Percentiles rank a stretch among this genome's conserved stretches.
Evolutionary conservation across 2,797 vertebrate genomes (phyloP).

Genomic region (Tokudaia tokunoshimensis): DNA sequence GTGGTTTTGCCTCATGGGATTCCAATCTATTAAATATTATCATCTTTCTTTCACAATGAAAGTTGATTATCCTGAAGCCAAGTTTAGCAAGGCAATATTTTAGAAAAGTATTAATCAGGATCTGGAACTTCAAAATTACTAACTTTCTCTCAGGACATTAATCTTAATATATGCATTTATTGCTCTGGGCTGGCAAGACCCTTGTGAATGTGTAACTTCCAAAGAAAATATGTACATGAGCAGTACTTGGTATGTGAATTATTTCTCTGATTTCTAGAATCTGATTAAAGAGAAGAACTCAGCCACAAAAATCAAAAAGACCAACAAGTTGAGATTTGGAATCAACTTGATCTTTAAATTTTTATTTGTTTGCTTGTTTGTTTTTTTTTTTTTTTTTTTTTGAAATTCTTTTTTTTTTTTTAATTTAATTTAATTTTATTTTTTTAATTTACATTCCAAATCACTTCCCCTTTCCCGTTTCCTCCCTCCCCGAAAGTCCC

Average conservation of each 20-base stretch:
- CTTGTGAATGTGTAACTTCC: conserved; percentile 9
- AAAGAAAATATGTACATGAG: conserved; percentile 39
- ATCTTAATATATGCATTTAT: conserved; percentile 57
- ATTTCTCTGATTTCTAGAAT: conserved; percentile 26
- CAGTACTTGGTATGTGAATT: neutral
- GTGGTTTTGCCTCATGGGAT: conserved; percentile 41
- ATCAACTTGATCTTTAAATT: neutral
- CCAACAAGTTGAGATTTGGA: neutral
- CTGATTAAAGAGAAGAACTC: conserved; percentile 26
- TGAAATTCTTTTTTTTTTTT: no score
- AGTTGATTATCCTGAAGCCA: conserved; percentile 49
- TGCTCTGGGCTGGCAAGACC: conserved; percentile 33
- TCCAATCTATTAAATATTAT: conserved; percentile 59
- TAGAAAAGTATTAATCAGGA: conserved; percentile 66
- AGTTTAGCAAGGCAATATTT: conserved; percentile 54
- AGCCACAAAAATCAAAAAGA: neutral
- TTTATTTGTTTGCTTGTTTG: neutral
- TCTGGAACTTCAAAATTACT: conserved; percentile 67
- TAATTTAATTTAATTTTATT: no score
- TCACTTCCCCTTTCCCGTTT: no score
- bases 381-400: no score
- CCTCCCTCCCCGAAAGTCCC: no score
- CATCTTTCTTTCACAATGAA: conserved; percentile 34
- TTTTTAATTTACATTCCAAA: no score
- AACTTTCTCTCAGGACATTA: conserved; percentile 58